Evolutionary conservation across 2,888 invertebrate species (phyloP).

Genomic region (Noctua comes): DNA sequence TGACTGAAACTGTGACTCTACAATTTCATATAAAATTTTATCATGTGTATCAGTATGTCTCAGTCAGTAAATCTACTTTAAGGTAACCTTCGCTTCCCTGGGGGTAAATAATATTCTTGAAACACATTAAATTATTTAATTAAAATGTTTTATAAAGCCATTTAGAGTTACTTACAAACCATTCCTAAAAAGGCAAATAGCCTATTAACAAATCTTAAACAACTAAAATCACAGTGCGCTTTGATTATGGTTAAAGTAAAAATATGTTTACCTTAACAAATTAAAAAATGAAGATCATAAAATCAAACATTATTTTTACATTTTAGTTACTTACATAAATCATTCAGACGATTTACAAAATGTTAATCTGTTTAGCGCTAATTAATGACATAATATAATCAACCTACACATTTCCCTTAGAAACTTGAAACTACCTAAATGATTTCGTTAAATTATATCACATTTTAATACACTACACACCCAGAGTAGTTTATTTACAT

Average conservation of each 20-base stretch:
- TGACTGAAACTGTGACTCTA: too few species aligned
- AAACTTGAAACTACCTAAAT: slow-evolving; percentile 8
- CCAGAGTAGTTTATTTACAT: slow-evolving; percentile 36
- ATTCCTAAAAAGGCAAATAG: slow-evolving; percentile 23
- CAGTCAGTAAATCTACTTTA: neutral
- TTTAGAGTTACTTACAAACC: slow-evolving; percentile 36
- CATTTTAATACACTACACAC: slow-evolving; percentile 58
- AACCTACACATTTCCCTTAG: slow-evolving; percentile 16
- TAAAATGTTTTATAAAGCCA: slow-evolving; percentile 16
- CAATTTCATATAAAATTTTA: neutral
- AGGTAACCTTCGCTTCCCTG: neutral
- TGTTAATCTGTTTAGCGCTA: slow-evolving; percentile 34
- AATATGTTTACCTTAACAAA: slow-evolving; percentile 14
- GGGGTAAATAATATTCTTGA: slow-evolving; percentile 29
- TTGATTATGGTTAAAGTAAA: slow-evolving; percentile 45
- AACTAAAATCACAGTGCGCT: slow-evolving; percentile 69
- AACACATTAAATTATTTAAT: slow-evolving; percentile 30
- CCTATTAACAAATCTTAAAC: slow-evolving; percentile 40
- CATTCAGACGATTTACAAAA: slow-evolving; percentile 32
- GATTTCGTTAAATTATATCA: slow-evolving; percentile 57
- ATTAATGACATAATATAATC: slow-evolving; percentile 21
- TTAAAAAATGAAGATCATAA: slow-evolving; percentile 7
- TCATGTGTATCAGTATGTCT: neutral
- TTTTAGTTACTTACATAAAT: slow-evolving; percentile 16
- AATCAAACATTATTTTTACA: slow-evolving; percentile 6